phyloP scores from a whole-genome alignment of 2,888 invertebrate genomes.

The Acanthoscelides obtectus region DNA sequence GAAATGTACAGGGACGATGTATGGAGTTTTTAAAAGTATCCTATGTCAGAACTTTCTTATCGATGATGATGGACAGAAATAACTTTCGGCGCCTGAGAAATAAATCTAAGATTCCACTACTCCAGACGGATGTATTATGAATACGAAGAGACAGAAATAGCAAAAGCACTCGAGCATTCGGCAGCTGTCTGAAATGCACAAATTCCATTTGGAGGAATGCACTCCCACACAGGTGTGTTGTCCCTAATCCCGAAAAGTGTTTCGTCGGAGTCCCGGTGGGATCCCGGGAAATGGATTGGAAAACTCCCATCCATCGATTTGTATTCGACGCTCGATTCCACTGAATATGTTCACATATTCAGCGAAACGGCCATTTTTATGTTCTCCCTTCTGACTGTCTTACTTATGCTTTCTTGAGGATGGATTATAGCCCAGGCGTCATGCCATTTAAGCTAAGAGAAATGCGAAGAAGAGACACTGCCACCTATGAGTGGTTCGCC shows the following conservation, averaged over 20 bases:
- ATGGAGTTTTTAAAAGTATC: too few species aligned
- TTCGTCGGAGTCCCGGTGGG: conserved; percentile 30
- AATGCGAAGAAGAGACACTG: too few species aligned
- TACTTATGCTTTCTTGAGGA: neutral
- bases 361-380: conserved; percentile 23
- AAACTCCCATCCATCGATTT: conserved; percentile 50
- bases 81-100: too few species aligned
- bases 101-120: too few species aligned
- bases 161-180: neutral
- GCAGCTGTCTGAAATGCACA: neutral
- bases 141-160: neutral
- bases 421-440: too few species aligned
- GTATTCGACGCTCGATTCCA: conserved; percentile 40
- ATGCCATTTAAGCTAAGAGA: too few species aligned
- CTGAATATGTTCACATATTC: conserved; percentile 37
- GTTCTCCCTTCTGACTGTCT: neutral
- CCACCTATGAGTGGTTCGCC: too few species aligned
- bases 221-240: conserved; percentile 33
- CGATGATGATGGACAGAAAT: too few species aligned
- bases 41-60: too few species aligned
- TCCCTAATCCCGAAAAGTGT: conserved; percentile 38
- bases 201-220: neutral
- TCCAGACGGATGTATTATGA: neutral
- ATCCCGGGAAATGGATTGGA: conserved; percentile 46
- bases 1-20: too few species aligned